Base-by-base conservation (phyloP, 2,113 vertebrate genomes). In the Onychorhynchus coronatus region DNA sequence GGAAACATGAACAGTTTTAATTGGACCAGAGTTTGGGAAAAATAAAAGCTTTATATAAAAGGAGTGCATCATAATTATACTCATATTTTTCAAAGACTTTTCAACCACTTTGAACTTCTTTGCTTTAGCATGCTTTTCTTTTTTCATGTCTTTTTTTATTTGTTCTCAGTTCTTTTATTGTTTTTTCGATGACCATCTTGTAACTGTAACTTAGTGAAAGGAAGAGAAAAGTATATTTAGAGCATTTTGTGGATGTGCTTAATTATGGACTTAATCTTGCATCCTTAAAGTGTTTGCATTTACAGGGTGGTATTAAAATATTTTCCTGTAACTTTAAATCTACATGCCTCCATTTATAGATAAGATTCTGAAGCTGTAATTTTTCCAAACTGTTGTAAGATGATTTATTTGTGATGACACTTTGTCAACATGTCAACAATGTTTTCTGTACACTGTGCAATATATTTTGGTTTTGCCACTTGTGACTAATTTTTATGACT, bases 401-500 rank as follows among this genome's bases (percentile, higher is more conserved):
- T 67, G 72, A 86, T 42, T 92, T 91, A 88, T 88, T 88, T 68
- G 94, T 88, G 95, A 95, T 82, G 93, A 97, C 96, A 97, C 74
- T 93, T 97, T 94, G 97, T 94, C 96, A 81, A 49, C 39, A 91
- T 49, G 62, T 96, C 94, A 88, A 97, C 86, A 76, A 79, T 95
- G 96, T 93, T 90, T 97, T 95, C 96, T 93, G 95, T 92, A 91
- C 94, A 95, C 97, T 96, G 97, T 98, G 98, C 98, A 97, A 97
- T 98, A 96, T 95, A 85, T 97, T 97, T 96, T 91, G 83, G 94
- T 97, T 96, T 96, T 95, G 95, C 94, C 95, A 98, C 97, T 98
- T 97, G 95, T 98, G 97, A 97, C 97, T 96, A 96, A 96, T 98
- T 98, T 98, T 98, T 98, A 98, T 96, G 97, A 98, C 97, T 94